A percentile compares a stretch with the other conserved stretches of the same genome.
Conservation (phyloP, 2,888 invertebrate species). For the Augochlorella aurata region DNA sequence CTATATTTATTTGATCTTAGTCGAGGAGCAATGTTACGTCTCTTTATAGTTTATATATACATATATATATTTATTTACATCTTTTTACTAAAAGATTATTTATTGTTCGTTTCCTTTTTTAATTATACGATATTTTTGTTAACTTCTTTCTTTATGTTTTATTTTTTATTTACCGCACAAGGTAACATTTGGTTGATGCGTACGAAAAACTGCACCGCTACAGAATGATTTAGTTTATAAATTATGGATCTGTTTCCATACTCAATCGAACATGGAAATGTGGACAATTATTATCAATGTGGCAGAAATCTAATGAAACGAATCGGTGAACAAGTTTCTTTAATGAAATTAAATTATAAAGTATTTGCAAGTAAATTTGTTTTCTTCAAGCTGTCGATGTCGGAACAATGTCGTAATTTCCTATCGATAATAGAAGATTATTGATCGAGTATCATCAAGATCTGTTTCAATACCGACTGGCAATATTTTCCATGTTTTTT, state of each 20-base stretch:
- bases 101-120: constrained; percentile 60
- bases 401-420: background rate
- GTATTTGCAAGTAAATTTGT: background rate
- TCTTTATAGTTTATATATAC: constrained; percentile 63
- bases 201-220: constrained; percentile 13
- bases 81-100: constrained; percentile 52
- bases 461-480: background rate
- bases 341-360: background rate
- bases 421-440: background rate
- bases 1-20: constrained; percentile 49
- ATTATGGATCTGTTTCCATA: background rate
- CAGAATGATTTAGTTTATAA: background rate
- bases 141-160: constrained; percentile 42
- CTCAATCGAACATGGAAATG: background rate
- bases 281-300: background rate
- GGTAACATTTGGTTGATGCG: constrained; percentile 24
- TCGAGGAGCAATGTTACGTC: constrained; percentile 54
- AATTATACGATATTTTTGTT: constrained; percentile 45
- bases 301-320: background rate
- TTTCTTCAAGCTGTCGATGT: background rate
- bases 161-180: constrained; percentile 29
- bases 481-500: background rate
- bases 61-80: constrained; percentile 59
- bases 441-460: constrained; percentile 32
- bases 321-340: background rate